Evolutionary conservation across 2,113 vertebrate genomes (phyloP), one percentile per base, ranked within the genome.

Genomic region (Varanus salvator): DNA sequence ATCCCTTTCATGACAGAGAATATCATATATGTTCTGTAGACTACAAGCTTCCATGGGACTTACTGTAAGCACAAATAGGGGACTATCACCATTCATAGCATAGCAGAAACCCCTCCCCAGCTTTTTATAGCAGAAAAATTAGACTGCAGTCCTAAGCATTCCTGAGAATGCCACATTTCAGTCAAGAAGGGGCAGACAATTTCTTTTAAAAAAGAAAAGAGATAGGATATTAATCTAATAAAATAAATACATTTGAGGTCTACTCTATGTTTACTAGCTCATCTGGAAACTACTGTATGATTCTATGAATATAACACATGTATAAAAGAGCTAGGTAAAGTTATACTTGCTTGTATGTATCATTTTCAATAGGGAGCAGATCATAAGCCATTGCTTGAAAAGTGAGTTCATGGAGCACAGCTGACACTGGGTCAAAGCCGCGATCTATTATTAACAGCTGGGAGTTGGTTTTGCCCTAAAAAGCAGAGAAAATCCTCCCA

Each of bases 311-410:
- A 31, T 87, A 85, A 74, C 87, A 0, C 1, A 68, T 87, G 50
- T 57, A 72, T 9, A 89, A 14, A 17, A 93, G 75, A 17, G 69
- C 31, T 85, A 69, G 1, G 86, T 87, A 91, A 93, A 48, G 0
- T 89, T 75, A 31, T 87, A 96, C 97, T 98, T 98, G 98, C 99
- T 97, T 98, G 97, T 99, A 99, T 91, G 95, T 98, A 95, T 99
- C 98, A 72, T 98, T 98, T 95, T 98, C 96, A 96, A 99, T 98
- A 27, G 97, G 96, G n/a, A 99, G 95, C n/a, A 99, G 98, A 95
- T 99, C 99, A 75, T 99, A 99, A 14, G 97, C 98, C 99, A 99
- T 99, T 95, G 99, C 99, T 95, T 99, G 99, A 96, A 99, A 99
- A 90, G 99, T 99, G 91, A 99, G 98, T 94, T 99, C 99, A 85